Base-by-base conservation (phyloP, 2,797 vertebrate genomes). In the Potorous gilbertii region DNA sequence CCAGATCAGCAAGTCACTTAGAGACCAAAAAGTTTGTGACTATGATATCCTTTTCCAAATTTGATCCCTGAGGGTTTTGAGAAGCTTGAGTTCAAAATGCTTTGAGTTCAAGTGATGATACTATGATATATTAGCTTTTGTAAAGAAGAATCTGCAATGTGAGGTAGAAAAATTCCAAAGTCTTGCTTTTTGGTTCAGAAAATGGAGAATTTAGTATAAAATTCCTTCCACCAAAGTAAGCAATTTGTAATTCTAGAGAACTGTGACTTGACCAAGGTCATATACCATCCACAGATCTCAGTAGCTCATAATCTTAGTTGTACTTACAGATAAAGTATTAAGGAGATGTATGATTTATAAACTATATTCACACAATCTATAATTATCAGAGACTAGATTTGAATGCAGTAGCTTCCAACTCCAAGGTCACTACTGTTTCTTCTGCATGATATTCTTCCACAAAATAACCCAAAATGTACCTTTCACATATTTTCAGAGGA, bases 1-100 rank as follows among this genome's bases (percentile, higher is more conserved):
- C 81, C 94, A 94, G 90, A 94, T 97, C 91, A 81, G 54, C 94
- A 90, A 93, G 66, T 66, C 40, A 96, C 28, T 59, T 59, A 94
- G 54, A 93, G 46, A 91, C 0, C 50, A 66, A 55, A 97, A 92
- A 91, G 52, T 95, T 93, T 95, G 94, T 93, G 92, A 6, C 91
- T 92, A 55, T 95, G 62, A 90, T 0, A 55, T 5, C 59, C 34
- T 92, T 94, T 92, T 24, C 57, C 2, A 24, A 93, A 90, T 31
- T 5, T 40, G 12, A n/a, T 92, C 27, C 34, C 1, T 3, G 12
- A 87, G 87, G 50, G 8, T 13, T 91, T 89, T 40, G n/a, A 74
- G n/a, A 74, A 74, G 66, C 5, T 87, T 87, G 24, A 46, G 40
- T 27, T 9, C 40, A 87, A 87, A 50, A 87, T 87, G 74, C 21